Percentiles rank a stretch among this genome's conserved stretches.
phyloP scores from a whole-genome alignment of 2,113 vertebrate genomes.

The Centropus bengalensis region DNA sequence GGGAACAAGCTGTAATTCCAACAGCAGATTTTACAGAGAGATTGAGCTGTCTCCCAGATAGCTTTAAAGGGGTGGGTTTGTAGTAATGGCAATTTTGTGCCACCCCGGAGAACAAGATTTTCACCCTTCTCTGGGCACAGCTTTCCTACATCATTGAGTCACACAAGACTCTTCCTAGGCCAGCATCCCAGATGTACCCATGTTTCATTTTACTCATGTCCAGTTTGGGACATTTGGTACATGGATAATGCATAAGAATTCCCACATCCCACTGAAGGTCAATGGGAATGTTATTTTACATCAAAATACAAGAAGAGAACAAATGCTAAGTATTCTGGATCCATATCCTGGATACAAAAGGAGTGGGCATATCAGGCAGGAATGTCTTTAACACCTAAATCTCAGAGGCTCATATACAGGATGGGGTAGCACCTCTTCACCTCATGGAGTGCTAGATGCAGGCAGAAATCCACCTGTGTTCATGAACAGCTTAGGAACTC shows the following conservation, averaged over 20 bases:
- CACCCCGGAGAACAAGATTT: background rate
- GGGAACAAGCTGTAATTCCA: background rate
- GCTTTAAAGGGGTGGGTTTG: background rate
- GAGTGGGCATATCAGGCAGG: background rate
- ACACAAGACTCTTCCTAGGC: background rate
- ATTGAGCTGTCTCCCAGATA: background rate
- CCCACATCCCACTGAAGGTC: background rate
- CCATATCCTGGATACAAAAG: background rate
- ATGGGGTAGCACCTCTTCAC: background rate
- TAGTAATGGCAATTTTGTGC: background rate
- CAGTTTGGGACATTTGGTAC: background rate
- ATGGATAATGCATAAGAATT: background rate
- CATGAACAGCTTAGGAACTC: background rate
- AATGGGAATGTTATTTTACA: background rate
- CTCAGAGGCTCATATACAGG: accelerated
- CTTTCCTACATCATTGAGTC: background rate
- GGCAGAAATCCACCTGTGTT: background rate
- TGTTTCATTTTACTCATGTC: background rate
- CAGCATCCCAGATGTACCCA: background rate
- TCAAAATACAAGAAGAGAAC: background rate
- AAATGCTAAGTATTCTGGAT: background rate
- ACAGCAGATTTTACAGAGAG: background rate
- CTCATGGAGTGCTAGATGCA: background rate
- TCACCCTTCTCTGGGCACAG: background rate
- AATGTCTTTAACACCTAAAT: background rate